Percentiles rank a stretch among this genome's conserved stretches.
Conservation (phyloP, 2,797 vertebrate genomes). For the Aeoliscus strigatus region DNA sequence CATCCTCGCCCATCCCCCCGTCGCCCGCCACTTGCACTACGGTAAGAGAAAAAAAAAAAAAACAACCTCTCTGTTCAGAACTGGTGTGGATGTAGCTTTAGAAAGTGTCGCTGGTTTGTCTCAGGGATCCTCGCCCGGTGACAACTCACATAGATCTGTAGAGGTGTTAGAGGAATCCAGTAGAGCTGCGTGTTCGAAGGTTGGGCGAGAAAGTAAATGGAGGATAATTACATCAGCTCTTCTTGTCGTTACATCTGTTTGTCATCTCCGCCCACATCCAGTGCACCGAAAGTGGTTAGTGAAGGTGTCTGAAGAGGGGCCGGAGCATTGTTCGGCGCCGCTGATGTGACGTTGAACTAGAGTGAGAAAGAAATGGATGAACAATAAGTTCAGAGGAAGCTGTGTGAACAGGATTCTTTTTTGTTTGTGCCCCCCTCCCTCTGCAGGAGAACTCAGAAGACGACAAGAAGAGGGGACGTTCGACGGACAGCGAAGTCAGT, state of each 20-base stretch:
- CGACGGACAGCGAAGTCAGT: constrained; percentile 85
- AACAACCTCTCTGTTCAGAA: no score
- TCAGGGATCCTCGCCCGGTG: no score
- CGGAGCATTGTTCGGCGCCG: constrained; percentile 7
- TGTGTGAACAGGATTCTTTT: no score
- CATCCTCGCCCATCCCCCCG: constrained; percentile 85
- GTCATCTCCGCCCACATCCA: constrained; percentile 31
- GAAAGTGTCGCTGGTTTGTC: no score
- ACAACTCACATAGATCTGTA: no score
- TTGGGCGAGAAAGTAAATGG: constrained; percentile 10
- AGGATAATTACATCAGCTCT: constrained; percentile 48
- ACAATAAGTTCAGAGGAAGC: neutral
- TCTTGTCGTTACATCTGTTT: constrained; percentile 39
- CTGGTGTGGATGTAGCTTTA: no score
- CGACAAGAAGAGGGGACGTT: constrained; percentile 85
- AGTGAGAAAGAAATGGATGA: constrained; percentile 8
- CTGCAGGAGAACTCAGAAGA: constrained; percentile 85
- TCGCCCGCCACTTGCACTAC: constrained; percentile 85
- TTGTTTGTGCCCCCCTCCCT: neutral
- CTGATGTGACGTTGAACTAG: constrained; percentile 7
- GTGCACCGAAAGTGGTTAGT: constrained; percentile 33
- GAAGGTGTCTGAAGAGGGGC: constrained; percentile 38
- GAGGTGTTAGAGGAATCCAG: no score
- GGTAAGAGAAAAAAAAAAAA: constrained; percentile 55
- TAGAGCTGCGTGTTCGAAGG: no score